Percentiles rank a stretch among this genome's conserved stretches.
Conservation (phyloP, 2,888 invertebrate genomes). For the Eremobia ochroleuca region DNA sequence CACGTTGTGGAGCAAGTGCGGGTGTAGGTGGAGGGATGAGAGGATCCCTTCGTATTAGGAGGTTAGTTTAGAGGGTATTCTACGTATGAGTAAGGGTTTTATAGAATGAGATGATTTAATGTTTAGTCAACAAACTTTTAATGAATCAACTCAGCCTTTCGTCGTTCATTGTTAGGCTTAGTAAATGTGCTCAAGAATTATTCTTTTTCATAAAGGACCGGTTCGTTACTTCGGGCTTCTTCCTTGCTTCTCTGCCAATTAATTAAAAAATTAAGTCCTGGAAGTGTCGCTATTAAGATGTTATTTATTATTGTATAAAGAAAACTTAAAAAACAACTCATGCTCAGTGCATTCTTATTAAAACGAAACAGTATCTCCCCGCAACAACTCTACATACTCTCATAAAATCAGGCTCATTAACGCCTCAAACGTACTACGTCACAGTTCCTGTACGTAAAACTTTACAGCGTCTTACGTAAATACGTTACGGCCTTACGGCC, state of each 20-base stretch:
- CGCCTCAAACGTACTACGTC: neutral
- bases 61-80: constrained; percentile 5
- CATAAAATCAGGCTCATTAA: constrained; percentile 20
- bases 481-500: constrained; percentile 49
- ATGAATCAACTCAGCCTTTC: neutral
- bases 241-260: neutral
- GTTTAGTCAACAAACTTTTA: constrained; percentile 19
- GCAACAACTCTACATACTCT: neutral
- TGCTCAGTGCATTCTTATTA: neutral
- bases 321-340: neutral
- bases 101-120: constrained; percentile 3
- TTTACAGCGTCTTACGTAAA: constrained; percentile 48
- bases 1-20: constrained; percentile 24
- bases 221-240: neutral
- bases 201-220: neutral
- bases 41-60: constrained; percentile 14
- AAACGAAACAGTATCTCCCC: neutral
- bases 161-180: neutral
- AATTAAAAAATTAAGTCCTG: neutral
- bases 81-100: constrained; percentile 9
- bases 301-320: too few relatives aligned
- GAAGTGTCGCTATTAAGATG: neutral
- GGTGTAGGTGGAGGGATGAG: neutral
- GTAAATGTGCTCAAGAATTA: neutral
- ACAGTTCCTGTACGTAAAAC: constrained; percentile 32